Evolutionary conservation across 2,888 invertebrate genomes (phyloP), one percentile per base, ranked within the genome.

Genomic region (Metacarcinus magister): DNA sequence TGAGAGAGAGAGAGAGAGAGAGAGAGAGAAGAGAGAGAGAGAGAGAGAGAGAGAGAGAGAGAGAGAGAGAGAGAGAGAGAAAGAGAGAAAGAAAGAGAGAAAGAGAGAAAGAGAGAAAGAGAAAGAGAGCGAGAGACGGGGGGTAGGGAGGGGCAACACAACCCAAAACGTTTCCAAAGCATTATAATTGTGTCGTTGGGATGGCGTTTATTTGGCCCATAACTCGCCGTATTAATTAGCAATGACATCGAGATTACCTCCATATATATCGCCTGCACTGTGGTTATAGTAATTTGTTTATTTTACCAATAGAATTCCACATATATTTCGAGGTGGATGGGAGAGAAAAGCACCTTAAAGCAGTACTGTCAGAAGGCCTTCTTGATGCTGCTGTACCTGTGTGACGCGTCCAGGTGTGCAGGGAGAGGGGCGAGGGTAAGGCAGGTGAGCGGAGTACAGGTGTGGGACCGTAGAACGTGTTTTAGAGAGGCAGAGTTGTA

Each of bases 11-110:
- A 60, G 60, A 93, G 93, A 39, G 93, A 60, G 93, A 60, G 60
- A 60, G 93, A 54, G 93, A 93, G 60, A 93, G 93, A 54, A 54
- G 43, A 60, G 60, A 60, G 93, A 93, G 60, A 54, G 60, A 60
- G 93, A 93, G 93, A 93, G 93, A 93, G 93, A 60, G 60, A 93
- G 93, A 93, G 93, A 54, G 93, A 93, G 54, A 93, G 93, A 28
- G 93, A 54, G 43, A 39, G 39, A 89, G 39, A 89, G 89, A 89
- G 89, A 89, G 43, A 43, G 89, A 89, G 43, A 92, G 92, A 92
- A 48, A 46, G 92, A 92, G 92, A 92, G 48, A 48, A n/a, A 48
- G 92, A 46, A 48, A 43, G 28, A 28, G 46, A 92, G 46, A 48
- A 28, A 46, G 39, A 44, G 46, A 28, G 46, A 54, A 16, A 32